phyloP scores from a whole-genome alignment of 2,888 invertebrate species.

The Mythimna lalbum region DNA sequence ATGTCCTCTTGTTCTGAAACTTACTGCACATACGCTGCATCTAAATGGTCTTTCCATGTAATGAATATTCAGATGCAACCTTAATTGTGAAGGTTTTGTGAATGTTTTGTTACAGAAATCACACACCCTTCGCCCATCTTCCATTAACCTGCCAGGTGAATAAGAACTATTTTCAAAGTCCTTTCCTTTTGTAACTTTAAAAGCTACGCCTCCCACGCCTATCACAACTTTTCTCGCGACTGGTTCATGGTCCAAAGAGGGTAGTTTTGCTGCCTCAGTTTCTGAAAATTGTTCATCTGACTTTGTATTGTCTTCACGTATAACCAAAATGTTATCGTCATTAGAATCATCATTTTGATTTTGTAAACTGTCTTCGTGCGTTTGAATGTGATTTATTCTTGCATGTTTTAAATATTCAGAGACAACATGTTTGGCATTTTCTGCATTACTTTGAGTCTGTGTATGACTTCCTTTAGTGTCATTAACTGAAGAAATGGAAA shows the following conservation, averaged over 20 bases:
- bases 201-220: conserved; percentile 91
- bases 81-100: conserved; percentile 96
- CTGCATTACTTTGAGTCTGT: conserved; percentile 79
- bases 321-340: conserved; percentile 75
- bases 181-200: conserved; percentile 90
- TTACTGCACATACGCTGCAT: conserved; percentile 97
- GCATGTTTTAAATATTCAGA: conserved; percentile 92
- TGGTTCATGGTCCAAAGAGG: conserved; percentile 84
- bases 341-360: conserved; percentile 77
- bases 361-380: conserved; percentile 79
- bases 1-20: conserved; percentile 97
- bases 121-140: conserved; percentile 95
- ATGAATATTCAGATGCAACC: conserved; percentile 98
- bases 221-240: conserved; percentile 92
- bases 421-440: conserved; percentile 92
- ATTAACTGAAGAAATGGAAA: conserved; percentile 56
- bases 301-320: conserved; percentile 79
- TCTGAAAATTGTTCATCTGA: conserved; percentile 77
- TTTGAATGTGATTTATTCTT: conserved; percentile 84
- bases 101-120: conserved; percentile 97
- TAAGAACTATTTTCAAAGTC: conserved; percentile 86
- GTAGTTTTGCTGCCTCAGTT: conserved; percentile 78
- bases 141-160: conserved; percentile 91
- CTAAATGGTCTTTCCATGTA: conserved; percentile 98
- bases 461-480: conserved; percentile 75